Evolutionary conservation across 2,888 invertebrate species (phyloP).

Genomic region (Xestia c-nigrum): DNA sequence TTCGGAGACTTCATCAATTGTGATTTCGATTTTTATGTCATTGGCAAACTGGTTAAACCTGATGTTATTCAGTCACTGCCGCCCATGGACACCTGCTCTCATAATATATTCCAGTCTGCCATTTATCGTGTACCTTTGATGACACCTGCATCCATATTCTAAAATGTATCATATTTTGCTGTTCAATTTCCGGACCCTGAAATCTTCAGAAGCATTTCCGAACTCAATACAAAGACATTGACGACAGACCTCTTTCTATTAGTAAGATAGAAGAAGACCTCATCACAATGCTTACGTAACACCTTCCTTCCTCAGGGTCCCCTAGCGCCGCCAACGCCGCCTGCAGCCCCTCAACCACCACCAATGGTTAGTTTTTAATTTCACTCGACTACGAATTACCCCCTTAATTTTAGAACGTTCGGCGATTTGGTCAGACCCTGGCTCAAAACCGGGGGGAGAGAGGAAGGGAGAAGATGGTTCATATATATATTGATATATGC

Average conservation of each 20-base stretch:
- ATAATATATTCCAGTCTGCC: neutral
- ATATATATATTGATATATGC: conserved; percentile 18
- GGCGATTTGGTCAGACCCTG: neutral
- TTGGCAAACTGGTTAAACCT: neutral
- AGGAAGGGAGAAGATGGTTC: conserved; percentile 34
- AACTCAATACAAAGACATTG: neutral
- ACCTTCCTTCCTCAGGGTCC: conserved; percentile 78
- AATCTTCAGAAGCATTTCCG: neutral
- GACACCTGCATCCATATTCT: neutral
- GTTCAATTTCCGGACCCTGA: neutral
- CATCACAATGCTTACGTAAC: neutral
- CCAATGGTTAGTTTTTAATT: conserved; percentile 81
- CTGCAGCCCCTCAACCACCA: conserved; percentile 89
- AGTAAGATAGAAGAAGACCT: neutral
- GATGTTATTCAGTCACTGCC: neutral
- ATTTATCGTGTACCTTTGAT: neutral
- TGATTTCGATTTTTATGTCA: neutral
- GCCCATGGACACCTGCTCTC: neutral
- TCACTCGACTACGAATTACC: conserved; percentile 41
- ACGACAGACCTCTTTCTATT: neutral
- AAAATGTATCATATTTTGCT: neutral
- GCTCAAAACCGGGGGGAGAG: neutral
- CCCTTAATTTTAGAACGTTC: conserved; percentile 26
- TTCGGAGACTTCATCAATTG: neutral
- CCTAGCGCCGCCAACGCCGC: conserved; percentile 88